phyloP scores from a whole-genome alignment of 2,888 invertebrate species.

The Eueremaeus valkanovi region DNA sequence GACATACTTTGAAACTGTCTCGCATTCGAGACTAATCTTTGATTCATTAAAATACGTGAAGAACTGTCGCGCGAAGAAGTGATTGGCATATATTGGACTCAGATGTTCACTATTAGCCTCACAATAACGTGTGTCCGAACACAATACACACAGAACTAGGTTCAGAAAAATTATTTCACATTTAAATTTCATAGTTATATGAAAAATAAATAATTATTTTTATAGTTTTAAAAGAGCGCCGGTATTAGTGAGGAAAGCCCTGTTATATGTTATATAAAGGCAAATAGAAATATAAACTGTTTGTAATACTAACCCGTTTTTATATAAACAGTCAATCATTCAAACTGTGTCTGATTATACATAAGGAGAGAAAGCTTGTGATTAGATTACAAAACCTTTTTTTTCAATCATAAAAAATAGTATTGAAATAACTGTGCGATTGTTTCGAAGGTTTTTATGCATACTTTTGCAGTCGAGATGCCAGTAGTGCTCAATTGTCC shows the following conservation, averaged over 20 bases:
- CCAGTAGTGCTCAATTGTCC: too few species aligned
- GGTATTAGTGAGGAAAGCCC: background rate
- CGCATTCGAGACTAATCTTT: conserved; percentile 27
- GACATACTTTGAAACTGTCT: conserved; percentile 15
- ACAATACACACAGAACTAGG: background rate
- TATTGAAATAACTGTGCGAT: too few species aligned
- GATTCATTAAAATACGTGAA: conserved; percentile 35
- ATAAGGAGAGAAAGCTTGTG: background rate
- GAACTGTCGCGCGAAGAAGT: conserved; percentile 28
- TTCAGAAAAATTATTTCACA: background rate
- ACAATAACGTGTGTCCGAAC: too few species aligned
- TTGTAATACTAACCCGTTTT: background rate
- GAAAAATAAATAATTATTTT: background rate
- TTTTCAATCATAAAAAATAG: too few species aligned
- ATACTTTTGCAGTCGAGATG: too few species aligned
- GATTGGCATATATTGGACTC: conserved; percentile 27
- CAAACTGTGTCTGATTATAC: background rate
- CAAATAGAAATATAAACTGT: background rate
- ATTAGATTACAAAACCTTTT: too few species aligned
- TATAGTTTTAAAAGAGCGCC: background rate
- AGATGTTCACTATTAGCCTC: background rate
- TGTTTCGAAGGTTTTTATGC: too few species aligned
- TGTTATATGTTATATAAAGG: background rate
- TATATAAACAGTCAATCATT: background rate
- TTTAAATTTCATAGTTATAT: background rate